phyloP scores from a whole-genome alignment of 1,140 invertebrate species.

The Calliopsis andreniformis region DNA sequence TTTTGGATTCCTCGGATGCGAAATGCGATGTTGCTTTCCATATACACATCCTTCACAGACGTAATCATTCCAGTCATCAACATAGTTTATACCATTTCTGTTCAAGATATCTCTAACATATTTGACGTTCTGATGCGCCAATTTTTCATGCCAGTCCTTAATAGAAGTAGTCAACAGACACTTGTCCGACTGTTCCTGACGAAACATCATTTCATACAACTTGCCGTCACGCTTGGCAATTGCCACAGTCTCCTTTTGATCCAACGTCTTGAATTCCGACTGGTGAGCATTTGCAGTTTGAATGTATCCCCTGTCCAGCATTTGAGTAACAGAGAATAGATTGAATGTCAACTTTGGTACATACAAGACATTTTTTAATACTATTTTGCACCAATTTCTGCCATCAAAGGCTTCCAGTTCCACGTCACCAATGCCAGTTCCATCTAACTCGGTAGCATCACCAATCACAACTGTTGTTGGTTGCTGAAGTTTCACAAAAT shows the following conservation, averaged over 20 bases:
- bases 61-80: conserved; percentile 56
- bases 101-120: conserved; percentile 51
- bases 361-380: conserved; percentile 60
- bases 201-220: conserved; percentile 63
- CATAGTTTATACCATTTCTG: conserved; percentile 34
- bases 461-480: conserved; percentile 49
- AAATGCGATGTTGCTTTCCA: conserved; percentile 56
- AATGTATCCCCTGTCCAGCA: conserved; percentile 57
- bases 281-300: conserved; percentile 39
- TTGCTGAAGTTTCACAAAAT: conserved; percentile 40
- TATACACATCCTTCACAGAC: conserved; percentile 61
- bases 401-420: conserved; percentile 59
- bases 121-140: conserved; percentile 64
- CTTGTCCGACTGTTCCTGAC: conserved; percentile 39
- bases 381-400: conserved; percentile 46
- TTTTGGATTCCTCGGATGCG: conserved; percentile 36
- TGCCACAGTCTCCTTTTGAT: conserved; percentile 41
- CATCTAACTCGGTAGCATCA: conserved; percentile 46
- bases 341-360: conserved; percentile 62
- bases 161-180: conserved; percentile 51
- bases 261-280: conserved; percentile 38
- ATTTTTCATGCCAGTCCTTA: conserved; percentile 65
- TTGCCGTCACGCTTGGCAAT: conserved; percentile 46
- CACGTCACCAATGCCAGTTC: conserved; percentile 48
- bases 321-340: conserved; percentile 60